Evolutionary conservation across 1,140 invertebrate species (phyloP), one percentile per base, ranked within the genome.

Genomic region (Melanaphis sacchari): DNA sequence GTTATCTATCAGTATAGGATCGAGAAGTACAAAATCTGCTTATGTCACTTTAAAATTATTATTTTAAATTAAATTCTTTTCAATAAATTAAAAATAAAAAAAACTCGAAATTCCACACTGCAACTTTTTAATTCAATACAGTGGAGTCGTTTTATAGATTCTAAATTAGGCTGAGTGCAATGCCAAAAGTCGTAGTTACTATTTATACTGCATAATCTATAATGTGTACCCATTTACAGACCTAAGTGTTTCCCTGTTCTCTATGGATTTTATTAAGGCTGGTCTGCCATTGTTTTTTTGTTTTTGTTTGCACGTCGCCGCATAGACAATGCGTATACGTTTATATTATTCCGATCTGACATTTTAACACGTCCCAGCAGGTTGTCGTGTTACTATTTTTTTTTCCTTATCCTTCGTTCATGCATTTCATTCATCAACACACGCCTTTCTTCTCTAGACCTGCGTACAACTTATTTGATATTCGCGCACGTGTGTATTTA

Each of bases 301-400:
- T 91, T 91, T 91, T 91, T 93, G 76, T 93, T 93, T 84, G 36
- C 43, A 84, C 46, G 54, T 76, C 66, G 54, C 36, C 66, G 90
- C 66, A 38, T 43, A 84, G 66, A 93, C 91, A 93, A 93, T 93
- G 43, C 91, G 24, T 52, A 43, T 91, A 91, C 90, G 90, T 82
- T 91, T 81, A 81, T 91, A 91, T 91, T 93, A 84, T 93, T 93
- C 81, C 81, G 76, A 46, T 82, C 76, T 93, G 91, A 52, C 91
- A 84, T 93, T 93, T 93, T 93, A 93, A 93, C 91, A 84, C 91
- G 91, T 93, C 66, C 36, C 91, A 93, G 91, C 91, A 93, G 91
- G 91, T 93, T 93, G 91, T 84, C 76, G 81, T 93, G 91, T 82
- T 93, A 93, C 91, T 82, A 84, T 93, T 52, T 82, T 92, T 91